Conservation (phyloP, 1,140 invertebrate species). For the Drosophila repleta region DNA sequence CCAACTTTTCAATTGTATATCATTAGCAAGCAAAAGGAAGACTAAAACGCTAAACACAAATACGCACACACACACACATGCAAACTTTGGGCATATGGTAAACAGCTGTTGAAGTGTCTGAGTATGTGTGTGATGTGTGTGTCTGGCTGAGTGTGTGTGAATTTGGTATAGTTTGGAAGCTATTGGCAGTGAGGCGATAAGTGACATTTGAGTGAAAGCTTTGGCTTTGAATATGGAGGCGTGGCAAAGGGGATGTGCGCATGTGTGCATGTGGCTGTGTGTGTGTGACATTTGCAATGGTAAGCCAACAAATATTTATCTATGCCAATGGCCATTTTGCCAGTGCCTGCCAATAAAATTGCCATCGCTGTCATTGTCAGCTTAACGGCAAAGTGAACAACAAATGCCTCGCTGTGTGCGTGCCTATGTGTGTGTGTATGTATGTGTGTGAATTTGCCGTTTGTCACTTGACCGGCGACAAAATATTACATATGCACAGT, state of each 20-base stretch:
- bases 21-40: slow-evolving; percentile 33
- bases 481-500: slow-evolving; percentile 82
- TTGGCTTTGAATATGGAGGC: slow-evolving; percentile 48
- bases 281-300: slow-evolving; percentile 54
- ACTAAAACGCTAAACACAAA: slow-evolving; percentile 54
- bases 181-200: slow-evolving; percentile 62
- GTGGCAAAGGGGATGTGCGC: slow-evolving; percentile 10
- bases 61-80: neutral
- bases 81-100: slow-evolving; percentile 54
- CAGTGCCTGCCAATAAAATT: slow-evolving; percentile 76
- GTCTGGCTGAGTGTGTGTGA: slow-evolving; percentile 21
- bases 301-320: slow-evolving; percentile 80
- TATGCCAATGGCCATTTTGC: slow-evolving; percentile 79
- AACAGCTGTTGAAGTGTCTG: slow-evolving; percentile 65
- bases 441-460: slow-evolving; percentile 25
- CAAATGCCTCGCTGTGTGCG: slow-evolving; percentile 48
- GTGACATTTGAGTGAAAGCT: slow-evolving; percentile 78
- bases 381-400: slow-evolving; percentile 78
- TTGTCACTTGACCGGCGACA: slow-evolving; percentile 61
- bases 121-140: slow-evolving; percentile 11
- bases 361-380: slow-evolving; percentile 79
- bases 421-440: slow-evolving; percentile 19
- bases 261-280: slow-evolving; percentile 17
- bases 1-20: slow-evolving; percentile 44
- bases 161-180: slow-evolving; percentile 9